A percentile compares a stretch with the other conserved stretches of the same genome.
Evolutionary conservation across 2,113 vertebrate species (phyloP).

Genomic region (Carettochelys insculpta): DNA sequence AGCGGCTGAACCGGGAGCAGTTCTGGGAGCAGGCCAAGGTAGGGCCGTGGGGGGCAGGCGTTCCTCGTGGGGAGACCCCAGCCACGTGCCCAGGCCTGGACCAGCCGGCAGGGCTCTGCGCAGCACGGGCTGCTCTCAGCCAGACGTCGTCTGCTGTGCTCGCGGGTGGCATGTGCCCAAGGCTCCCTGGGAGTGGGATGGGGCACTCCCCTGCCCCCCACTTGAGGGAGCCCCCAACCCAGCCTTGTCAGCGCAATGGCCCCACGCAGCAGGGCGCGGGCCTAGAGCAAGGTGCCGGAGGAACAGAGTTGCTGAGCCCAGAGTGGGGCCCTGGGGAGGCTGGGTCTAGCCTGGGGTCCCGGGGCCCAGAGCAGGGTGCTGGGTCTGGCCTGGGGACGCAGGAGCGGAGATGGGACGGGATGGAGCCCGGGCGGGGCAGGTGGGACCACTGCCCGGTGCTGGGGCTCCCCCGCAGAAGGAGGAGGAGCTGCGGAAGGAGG

Average conservation of each 20-base stretch:
- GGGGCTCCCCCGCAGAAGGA: slow-evolving; percentile 82
- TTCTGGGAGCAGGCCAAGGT: slow-evolving; percentile 99
- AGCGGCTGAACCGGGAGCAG: slow-evolving; percentile 95
- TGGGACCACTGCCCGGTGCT: background rate
- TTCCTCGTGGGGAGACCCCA: background rate
- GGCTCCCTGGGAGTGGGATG: no score
- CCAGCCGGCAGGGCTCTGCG: background rate
- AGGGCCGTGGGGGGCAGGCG: background rate
- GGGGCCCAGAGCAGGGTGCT: no score
- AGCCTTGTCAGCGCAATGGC: background rate
- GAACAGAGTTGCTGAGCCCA: no score
- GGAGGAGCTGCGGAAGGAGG: slow-evolving; percentile 94
- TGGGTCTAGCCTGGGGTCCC: no score
- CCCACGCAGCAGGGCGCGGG: no score
- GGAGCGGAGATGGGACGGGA: no score
- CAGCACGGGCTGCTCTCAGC: background rate
- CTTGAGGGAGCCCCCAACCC: background rate
- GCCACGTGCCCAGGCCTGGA: no score
- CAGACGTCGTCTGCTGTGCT: background rate
- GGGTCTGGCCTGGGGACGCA: no score
- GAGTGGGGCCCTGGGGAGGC: no score
- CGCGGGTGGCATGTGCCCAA: no score
- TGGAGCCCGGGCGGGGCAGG: fast-evolving
- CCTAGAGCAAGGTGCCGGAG: no score
- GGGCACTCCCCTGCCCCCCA: background rate